Evolutionary conservation across 2,888 invertebrate species (phyloP).

Genomic region (Pecten maximus): DNA sequence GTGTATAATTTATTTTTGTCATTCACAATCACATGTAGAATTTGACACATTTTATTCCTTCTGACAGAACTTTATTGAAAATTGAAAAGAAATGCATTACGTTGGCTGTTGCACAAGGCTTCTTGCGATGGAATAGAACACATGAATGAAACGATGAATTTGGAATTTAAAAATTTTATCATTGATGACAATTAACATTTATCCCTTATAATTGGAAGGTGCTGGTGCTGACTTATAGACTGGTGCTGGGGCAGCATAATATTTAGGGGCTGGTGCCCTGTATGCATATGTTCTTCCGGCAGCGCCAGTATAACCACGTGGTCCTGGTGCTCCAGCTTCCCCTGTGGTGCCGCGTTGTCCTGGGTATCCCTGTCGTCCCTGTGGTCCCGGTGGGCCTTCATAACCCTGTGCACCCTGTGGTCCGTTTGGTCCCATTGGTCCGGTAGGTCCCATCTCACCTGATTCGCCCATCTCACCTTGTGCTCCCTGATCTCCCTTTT

Average conservation of each 20-base stretch:
- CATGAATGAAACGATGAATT: conserved; percentile 11
- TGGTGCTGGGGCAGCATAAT: background rate
- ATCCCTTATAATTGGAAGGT: background rate
- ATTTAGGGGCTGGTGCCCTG: conserved; percentile 27
- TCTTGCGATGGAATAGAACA: background rate
- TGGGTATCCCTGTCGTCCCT: background rate
- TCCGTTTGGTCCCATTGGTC: background rate
- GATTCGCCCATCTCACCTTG: background rate
- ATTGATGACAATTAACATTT: background rate
- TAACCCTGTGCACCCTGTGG: conserved; percentile 26
- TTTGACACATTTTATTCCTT: conserved; percentile 21
- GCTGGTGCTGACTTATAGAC: background rate
- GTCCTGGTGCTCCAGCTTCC: background rate
- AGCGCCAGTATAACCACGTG: conserved; percentile 2
- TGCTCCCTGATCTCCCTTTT: background rate
- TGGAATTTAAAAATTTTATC: background rate
- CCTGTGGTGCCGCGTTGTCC: background rate
- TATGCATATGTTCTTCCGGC: background rate
- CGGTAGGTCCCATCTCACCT: background rate
- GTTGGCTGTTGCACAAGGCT: background rate
- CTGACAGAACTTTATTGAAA: background rate
- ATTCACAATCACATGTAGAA: background rate
- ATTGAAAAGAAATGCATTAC: background rate
- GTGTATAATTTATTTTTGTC: conserved; percentile 13
- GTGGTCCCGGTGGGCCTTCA: background rate